Base-by-base conservation (phyloP, 2,113 vertebrate species). In the Sciurus niger region DNA sequence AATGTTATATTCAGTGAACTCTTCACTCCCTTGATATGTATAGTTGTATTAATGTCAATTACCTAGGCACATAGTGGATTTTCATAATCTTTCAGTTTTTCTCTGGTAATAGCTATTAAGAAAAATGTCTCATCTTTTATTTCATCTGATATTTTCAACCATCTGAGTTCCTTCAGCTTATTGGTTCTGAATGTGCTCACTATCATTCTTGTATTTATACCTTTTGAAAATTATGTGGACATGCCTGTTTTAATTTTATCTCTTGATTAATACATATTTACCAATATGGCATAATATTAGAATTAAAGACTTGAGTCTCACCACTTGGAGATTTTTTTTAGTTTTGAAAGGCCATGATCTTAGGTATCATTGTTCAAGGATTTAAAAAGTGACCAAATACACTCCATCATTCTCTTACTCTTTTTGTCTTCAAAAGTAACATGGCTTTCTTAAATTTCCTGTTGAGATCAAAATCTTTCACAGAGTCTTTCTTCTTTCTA, bases 201-300 rank as follows among this genome's bases (percentile, higher is more conserved):
- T 76, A 6, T 84, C 40, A 76, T 55, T 86, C 8, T 78, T 32
- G 25, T 40, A 28, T 8, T 58, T 93, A 89, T 87, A 53, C 5
- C 9, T 90, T 93, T 79, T 63, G n/a, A 88, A 74, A 74, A 51
- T 48, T 25, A n/a, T 53, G 28, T 12, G 72, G 10, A 1, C 17
- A 60, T 0, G 67, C 24, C 20, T 9, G 48, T 63, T 95, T 92
- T 94, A 90, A 95, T 70, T 94, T 12, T 82, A 9, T 77, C 67
- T 84, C 8, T 77, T 93, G 37, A 95, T 88, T 88, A 95, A 93
- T 70, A 60, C 8, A 20, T 43, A 73, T 63, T 90, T 94, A 77
- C 67, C 55, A 72, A 46, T 46, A 10, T 92, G 30, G 9, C 24
- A 72, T 90, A 67, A 43, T 11, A 83, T 40, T 63, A 72, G 79